Conservation (phyloP, 1,140 invertebrate species). For the Hirudo medicinalis region DNA sequence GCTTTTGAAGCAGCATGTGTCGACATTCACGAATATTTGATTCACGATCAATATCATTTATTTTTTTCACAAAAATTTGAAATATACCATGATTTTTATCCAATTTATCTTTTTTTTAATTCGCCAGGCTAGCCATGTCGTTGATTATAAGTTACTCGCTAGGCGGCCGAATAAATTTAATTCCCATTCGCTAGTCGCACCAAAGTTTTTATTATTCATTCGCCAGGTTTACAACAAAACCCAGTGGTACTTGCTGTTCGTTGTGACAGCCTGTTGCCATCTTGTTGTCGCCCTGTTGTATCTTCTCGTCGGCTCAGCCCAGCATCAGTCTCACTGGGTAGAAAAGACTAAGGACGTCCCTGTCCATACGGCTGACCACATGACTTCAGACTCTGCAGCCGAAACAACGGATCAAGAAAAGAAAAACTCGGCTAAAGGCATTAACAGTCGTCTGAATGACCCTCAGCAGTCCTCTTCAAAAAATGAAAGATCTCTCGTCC, state of each 20-base stretch:
- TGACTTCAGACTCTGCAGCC: neutral
- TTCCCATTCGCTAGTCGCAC: too few relatives aligned
- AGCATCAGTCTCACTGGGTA: neutral
- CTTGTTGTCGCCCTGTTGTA: neutral
- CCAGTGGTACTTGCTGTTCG: neutral
- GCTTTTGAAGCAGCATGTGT: too few relatives aligned
- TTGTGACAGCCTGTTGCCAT: neutral
- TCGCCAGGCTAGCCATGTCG: too few relatives aligned
- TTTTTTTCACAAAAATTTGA: too few relatives aligned
- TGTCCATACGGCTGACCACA: neutral
- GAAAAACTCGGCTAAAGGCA: neutral
- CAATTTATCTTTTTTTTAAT: too few relatives aligned
- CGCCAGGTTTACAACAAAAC: neutral
- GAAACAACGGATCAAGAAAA: conserved; percentile 7
- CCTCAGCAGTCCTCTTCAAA: neutral
- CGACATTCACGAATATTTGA: neutral
- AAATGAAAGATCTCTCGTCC: neutral
- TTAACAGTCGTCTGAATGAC: neutral
- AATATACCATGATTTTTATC: too few relatives aligned
- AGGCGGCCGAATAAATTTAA: too few relatives aligned
- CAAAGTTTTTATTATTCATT: neutral
- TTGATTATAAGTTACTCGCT: too few relatives aligned
- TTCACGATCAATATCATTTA: neutral
- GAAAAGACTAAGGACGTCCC: neutral
- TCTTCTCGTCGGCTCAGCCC: neutral